Evolutionary conservation across 2,797 vertebrate genomes (phyloP), one percentile per base, ranked within the genome.

Genomic region (Sebastes miniatus): DNA sequence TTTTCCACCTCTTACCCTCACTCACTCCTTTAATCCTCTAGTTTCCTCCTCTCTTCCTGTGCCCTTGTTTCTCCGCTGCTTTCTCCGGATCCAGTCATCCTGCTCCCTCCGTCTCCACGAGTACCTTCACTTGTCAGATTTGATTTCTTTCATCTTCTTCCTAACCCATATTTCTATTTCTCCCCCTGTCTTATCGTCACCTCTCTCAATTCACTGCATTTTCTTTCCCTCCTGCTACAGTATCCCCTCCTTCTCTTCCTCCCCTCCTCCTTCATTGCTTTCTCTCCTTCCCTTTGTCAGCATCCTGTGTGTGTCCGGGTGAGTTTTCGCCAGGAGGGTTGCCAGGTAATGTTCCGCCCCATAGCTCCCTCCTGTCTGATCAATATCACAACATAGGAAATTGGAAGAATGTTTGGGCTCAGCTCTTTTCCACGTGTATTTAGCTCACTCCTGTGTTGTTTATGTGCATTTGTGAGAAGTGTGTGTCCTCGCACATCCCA

Each of bases 121-220:
- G 34, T 84, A 88, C 81, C 83, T 88, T 89, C 85, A 83, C 83
- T 83, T 91, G 91, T 91, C 88, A 86, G 31, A 64, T 89, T 85
- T 83, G 52, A 81, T 91, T 84, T 85, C 86, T 89, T 88, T 90
- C 79, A 85, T 90, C 83, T 73, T 76, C 25, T 50, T 71, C 71
- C 75, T 68, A 82, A 72, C 78, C 82, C 56, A 77, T 78, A 86
- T 90, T 87, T 88, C 77, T 79, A 20, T 78, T 81, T 77, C 65
- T 80, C 57, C 31, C 67, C 65, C 24, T 5, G 3, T 89, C 77
- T 83, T 79, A 61, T 86, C 52, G 18, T 83, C 71, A 66, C 66
- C 62, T 83, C 79, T 71, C 31, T 64, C 71, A 83, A 70, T 84
- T 84, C 71, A 27, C 27, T 29, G 29, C 79, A 50, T 63, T 80